These are phyloP conservation scores for Mythimna ferrago DNA, from an alignment of 2,888 invertebrate genomes.

Conservation along the genomic window DNA sequence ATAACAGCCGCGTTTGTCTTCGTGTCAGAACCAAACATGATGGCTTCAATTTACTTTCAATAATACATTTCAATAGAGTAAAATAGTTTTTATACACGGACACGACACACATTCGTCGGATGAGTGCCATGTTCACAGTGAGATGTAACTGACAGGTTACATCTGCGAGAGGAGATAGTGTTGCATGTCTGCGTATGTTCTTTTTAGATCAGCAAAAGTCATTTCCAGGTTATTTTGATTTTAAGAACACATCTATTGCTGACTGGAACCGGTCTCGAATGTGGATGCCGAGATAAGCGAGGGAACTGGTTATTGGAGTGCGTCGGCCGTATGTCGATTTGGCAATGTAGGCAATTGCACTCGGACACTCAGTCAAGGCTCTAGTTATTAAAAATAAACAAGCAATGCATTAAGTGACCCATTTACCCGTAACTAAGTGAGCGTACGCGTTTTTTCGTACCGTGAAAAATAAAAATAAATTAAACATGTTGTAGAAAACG, in stretches of 20 bases:
- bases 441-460: constrained; percentile 38
- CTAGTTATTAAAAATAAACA: constrained; percentile 59
- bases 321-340: constrained; percentile 73
- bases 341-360: constrained; percentile 78
- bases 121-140: constrained; percentile 44
- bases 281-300: constrained; percentile 74
- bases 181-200: constrained; percentile 33
- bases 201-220: constrained; percentile 58
- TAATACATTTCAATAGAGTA: constrained; percentile 56
- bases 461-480: constrained; percentile 57
- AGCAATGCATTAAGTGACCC: constrained; percentile 51
- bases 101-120: constrained; percentile 46
- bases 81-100: constrained; percentile 36
- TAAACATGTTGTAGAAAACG: constrained; percentile 55
- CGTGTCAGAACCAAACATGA: constrained; percentile 26
- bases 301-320: constrained; percentile 79
- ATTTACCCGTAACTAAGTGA: constrained; percentile 60
- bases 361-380: constrained; percentile 65
- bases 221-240: constrained; percentile 73
- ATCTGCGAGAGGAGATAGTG: constrained; percentile 58
- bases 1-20: constrained; percentile 30
- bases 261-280: constrained; percentile 76
- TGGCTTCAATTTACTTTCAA: constrained; percentile 56
- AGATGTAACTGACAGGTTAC: constrained; percentile 42
- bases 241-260: constrained; percentile 67